phyloP scores from a whole-genome alignment of 2,797 vertebrate species.

The Valencia hispanica region DNA sequence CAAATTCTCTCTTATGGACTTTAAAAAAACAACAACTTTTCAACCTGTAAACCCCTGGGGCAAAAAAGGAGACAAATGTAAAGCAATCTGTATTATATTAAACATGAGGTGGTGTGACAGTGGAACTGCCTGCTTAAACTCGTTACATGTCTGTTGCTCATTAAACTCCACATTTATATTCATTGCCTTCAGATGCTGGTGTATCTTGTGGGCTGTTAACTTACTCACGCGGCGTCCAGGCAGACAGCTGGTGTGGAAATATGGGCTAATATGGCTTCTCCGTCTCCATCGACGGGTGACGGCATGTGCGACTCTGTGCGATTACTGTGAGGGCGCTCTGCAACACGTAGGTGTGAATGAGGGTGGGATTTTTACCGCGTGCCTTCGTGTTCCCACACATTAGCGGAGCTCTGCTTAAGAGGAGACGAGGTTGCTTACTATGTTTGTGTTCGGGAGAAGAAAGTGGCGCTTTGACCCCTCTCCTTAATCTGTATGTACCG shows the following conservation, averaged over 20 bases:
- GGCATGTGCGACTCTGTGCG: conserved; percentile 27
- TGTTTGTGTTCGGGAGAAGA: conserved; percentile 3
- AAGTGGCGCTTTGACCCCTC: conserved; percentile 33
- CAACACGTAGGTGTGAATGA: conserved; percentile 50
- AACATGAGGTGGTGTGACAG: conserved; percentile 7
- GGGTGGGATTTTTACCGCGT: conserved; percentile 57
- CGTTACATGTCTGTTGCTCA: conserved; percentile 32
- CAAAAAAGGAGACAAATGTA: neutral
- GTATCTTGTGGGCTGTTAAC: conserved; percentile 31
- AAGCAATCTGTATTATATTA: conserved; percentile 1
- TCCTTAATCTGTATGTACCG: conserved; percentile 33
- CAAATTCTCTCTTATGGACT: neutral
- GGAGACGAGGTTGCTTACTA: conserved; percentile 23
- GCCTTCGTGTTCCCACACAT: conserved; percentile 56
- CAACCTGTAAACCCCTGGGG: neutral
- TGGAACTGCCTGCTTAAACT: conserved; percentile 18
- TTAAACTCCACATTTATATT: conserved; percentile 66
- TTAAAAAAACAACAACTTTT: neutral
- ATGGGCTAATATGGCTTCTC: conserved; percentile 59
- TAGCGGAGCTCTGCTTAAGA: conserved; percentile 48
- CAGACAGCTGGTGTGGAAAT: conserved; percentile 69
- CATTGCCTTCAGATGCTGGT: conserved; percentile 51
- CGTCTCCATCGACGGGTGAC: conserved; percentile 71
- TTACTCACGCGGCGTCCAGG: conserved; percentile 29
- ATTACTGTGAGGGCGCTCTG: conserved; percentile 35